Conservation (phyloP, 2,113 vertebrate genomes). For the Cryptomyrus ogoouensis region DNA sequence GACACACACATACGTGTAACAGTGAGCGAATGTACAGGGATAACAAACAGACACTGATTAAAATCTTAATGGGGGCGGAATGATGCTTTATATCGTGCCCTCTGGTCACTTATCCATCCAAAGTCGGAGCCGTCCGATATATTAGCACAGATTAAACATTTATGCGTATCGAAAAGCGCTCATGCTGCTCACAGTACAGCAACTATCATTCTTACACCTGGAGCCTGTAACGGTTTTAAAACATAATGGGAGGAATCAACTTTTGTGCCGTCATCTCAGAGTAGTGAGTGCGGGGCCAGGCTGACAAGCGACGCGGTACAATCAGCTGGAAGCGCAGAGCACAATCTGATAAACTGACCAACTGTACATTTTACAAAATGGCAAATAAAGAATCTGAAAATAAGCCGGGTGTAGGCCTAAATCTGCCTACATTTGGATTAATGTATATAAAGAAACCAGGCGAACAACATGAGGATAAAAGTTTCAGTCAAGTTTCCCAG, state of each 20-base stretch:
- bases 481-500: not conserved
- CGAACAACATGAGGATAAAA: not conserved
- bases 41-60: not conserved
- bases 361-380: not conserved
- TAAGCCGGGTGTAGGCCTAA: not conserved
- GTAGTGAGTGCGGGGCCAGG: not conserved
- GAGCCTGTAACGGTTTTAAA: not conserved
- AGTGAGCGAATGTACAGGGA: conserved; percentile 30
- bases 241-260: not conserved
- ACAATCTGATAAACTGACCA: not conserved
- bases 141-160: not conserved
- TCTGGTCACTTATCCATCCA: not conserved
- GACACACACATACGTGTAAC: conserved; percentile 23
- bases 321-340: not conserved
- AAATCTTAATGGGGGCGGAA: not conserved
- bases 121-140: not conserved
- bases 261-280: not conserved
- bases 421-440: not conserved
- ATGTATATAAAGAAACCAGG: not conserved
- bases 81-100: not conserved
- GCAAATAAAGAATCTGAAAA: not conserved
- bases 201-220: not conserved
- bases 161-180: not conserved
- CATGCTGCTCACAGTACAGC: not conserved
- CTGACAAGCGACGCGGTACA: not conserved